phyloP scores from a whole-genome alignment of 2,113 vertebrate species.

The Seriola dumerili region DNA sequence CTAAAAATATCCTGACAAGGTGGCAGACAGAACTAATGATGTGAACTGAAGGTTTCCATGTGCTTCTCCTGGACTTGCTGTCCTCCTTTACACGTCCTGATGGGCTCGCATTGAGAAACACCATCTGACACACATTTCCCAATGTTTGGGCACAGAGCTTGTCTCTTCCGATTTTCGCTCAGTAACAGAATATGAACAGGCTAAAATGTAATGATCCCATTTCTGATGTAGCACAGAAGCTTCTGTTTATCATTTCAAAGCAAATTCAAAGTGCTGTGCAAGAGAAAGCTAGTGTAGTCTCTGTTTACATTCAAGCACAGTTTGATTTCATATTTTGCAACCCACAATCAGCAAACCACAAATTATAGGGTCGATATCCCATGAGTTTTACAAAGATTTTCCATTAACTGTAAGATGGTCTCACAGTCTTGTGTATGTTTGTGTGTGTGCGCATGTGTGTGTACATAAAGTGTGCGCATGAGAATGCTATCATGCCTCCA shows the following conservation, averaged over 20 bases:
- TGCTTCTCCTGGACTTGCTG: constrained; percentile 74
- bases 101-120: constrained; percentile 57
- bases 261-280: constrained; percentile 21
- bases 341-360: constrained; percentile 73
- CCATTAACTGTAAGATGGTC: constrained; percentile 66
- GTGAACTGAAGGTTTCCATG: constrained; percentile 83
- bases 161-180: constrained; percentile 21
- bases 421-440: constrained; percentile 49
- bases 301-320: constrained; percentile 70
- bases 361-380: constrained; percentile 75
- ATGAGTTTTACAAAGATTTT: constrained; percentile 77
- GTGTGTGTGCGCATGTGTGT: constrained; percentile 5
- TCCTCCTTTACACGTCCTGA: constrained; percentile 76
- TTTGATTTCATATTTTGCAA: constrained; percentile 74
- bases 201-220: constrained; percentile 6
- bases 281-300: constrained; percentile 25
- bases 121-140: constrained; percentile 63
- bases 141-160: constrained; percentile 34
- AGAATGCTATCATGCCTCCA: constrained; percentile 6
- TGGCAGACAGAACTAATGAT: constrained; percentile 84
- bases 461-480: background rate
- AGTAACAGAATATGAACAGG: constrained; percentile 11
- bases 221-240: constrained; percentile 17
- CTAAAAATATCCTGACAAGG: constrained; percentile 87
- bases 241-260: constrained; percentile 11